Base-by-base conservation (phyloP, 2,888 invertebrate species). In the Furcula furcula region DNA sequence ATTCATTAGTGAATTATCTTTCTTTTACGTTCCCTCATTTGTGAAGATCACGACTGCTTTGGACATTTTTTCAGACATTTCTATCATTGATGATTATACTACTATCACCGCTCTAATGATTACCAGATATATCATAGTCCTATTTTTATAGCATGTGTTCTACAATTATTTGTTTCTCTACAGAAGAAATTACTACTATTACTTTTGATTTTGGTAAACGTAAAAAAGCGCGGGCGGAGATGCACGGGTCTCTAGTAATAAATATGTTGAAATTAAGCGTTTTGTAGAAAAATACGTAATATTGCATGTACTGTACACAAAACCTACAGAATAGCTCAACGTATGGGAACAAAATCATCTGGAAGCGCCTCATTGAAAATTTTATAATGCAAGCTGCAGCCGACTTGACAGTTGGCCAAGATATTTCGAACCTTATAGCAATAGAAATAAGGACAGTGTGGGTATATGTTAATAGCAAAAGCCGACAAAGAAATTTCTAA, bases 311-410 rank as follows among this genome's bases (percentile, higher is more conserved):
- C 55, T 62, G 60, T 66, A 67, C 55, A 63, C 59, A 55, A 55
- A 46, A 55, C 55, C 49, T 43, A 44, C 42, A 36, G 43, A 52
- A 56, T 53, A 63, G 61, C 62, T 61, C 56, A 57, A 56, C 60
- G 70, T 70, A 60, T 75, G 76, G 74, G 76, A 76, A 73, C 66
- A 29, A 46, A 64, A 62, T 73, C 75, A 76, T 67, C 71, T 76
- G 76, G 39, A 57, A 58, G 43, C 37, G 46, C 53, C 58, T 64
- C 62, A 65, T 69, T 65, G 62, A 61, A 58, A 56, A 56, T 52
- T 63, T 51, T 33, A 44, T 57, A 57, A 52, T 29, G 32, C 19
- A 21, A 37, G 36, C 29, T 60, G 47, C 61, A 38, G 21, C 18
- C 31, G 27, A 6, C 7, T 7, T 46, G 48, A 34, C 44, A 35